Evolutionary conservation across 2,888 invertebrate genomes (phyloP), one percentile per base, ranked within the genome.

Genomic region (Cataglyphis livida): DNA sequence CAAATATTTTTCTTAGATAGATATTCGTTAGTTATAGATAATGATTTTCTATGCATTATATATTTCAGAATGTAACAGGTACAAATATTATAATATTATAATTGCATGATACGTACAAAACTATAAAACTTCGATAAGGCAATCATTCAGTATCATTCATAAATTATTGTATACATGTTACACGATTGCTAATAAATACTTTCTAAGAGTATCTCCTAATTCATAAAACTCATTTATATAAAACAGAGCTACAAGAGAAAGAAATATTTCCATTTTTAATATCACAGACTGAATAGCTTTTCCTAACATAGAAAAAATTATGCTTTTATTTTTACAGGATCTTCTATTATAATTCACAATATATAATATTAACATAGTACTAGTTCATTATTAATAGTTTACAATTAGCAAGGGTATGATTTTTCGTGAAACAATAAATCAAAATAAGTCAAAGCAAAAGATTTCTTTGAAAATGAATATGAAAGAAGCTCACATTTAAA

Each of bases 171-270:
- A 91, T 83, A 87, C 70, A 82, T 81, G 85, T 86, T 21, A 21
- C 83, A 83, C 75, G 81, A 85, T 90, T 89, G 84, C 86, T 89
- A 87, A 91, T 89, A 91, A 91, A 91, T 44, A 84, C 35, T 84
- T 82, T 48, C 25, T 32, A 73, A 88, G 87, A 79, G 38, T 51
- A 48, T 66, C 44, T 15, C 0, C 5, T 62, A 57, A 76, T 38
- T 35, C 5, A 38, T 9, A 15, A 35, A 71, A 71, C 21, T 48
- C 15, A 25, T 76, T 54, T 68, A 35, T 68, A 35, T n/a, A 38
- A 25, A 68, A 38, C 25, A 41, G 1, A 44, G 12, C 15, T n/a
- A 4, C 0, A 1, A 65, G 4, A 18, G 10, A 62, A 62, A n/a
- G 21, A 57, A 57, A 57, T 57, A 21, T 57, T 57, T 4, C 12